Evolutionary conservation across 2,113 vertebrate genomes (phyloP).

Genomic region (Parotia lawesii): DNA sequence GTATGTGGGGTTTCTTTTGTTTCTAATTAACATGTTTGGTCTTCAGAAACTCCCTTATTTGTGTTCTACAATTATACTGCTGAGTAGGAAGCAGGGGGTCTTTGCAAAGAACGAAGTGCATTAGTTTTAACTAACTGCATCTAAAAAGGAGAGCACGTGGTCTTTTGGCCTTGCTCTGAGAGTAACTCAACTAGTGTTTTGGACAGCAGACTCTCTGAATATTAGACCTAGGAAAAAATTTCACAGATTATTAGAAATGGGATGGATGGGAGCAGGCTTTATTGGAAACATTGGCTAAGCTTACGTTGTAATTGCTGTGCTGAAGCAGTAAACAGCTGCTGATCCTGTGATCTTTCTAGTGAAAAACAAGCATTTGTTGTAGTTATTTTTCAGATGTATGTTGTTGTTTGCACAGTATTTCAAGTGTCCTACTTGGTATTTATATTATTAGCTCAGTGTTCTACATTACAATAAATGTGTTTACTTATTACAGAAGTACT

Average conservation of each 20-base stretch:
- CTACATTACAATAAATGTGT: conserved; percentile 51
- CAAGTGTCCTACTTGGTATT: conserved; percentile 42
- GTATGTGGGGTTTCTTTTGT: not conserved
- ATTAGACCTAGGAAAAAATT: conserved; percentile 48
- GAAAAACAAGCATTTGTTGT: conserved; percentile 39
- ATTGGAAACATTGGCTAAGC: conserved; percentile 53
- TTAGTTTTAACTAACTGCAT: conserved; percentile 51
- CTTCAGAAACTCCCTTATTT: conserved; percentile 17
- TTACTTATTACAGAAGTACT: conserved; percentile 46
- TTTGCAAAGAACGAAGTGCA: not conserved
- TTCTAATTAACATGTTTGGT: conserved; percentile 27
- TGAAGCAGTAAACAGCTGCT: conserved; percentile 62
- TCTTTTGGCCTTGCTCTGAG: conserved; percentile 1
- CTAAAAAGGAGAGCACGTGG: conserved; percentile 41
- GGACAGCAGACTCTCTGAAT: conserved; percentile 5
- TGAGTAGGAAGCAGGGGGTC: conserved; percentile 34
- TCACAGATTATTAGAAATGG: conserved; percentile 40
- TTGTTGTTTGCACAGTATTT: conserved; percentile 41
- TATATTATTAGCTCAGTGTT: conserved; percentile 52
- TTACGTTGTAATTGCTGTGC: not conserved
- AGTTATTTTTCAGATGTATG: conserved; percentile 38
- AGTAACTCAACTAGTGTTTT: conserved; percentile 5
- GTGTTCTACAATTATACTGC: not conserved
- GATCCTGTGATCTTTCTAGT: conserved; percentile 47
- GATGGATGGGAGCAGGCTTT: conserved; percentile 35